Conservation (phyloP, 35 echinoderm and acorn worm species). For the Stichopus chloronotus region DNA sequence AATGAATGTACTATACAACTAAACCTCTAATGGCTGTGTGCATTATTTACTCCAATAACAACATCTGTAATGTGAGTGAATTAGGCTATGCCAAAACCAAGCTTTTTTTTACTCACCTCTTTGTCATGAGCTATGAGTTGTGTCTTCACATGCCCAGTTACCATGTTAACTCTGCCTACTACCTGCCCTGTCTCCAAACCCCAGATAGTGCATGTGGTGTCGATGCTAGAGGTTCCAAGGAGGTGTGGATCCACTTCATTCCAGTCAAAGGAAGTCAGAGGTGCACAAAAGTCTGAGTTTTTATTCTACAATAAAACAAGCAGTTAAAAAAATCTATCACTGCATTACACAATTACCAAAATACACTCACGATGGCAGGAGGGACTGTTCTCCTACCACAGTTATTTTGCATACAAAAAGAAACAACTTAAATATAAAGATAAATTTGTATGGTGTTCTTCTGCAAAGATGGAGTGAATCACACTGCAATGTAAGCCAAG, state of each 20-base stretch:
- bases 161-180: conserved; percentile 91
- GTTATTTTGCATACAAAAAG: too few species aligned
- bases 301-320: conserved; percentile 80
- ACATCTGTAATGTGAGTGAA: too few species aligned
- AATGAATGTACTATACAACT: too few species aligned
- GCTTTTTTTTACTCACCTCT: conserved; percentile 76
- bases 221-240: conserved; percentile 94
- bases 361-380: too few species aligned
- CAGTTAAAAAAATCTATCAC: background rate
- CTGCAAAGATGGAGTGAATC: too few species aligned
- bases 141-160: conserved; percentile 97
- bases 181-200: conserved; percentile 96
- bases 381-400: too few species aligned
- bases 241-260: conserved; percentile 98
- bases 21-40: too few species aligned
- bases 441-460: too few species aligned
- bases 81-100: too few species aligned
- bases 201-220: conserved; percentile 99
- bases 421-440: too few species aligned
- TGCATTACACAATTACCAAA: background rate
- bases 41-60: too few species aligned
- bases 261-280: conserved; percentile 98
- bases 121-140: conserved; percentile 99
- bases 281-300: conserved; percentile 98
- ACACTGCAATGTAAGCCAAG: too few species aligned